phyloP scores from a whole-genome alignment of 2,113 vertebrate species.

The Gila orcuttii region DNA sequence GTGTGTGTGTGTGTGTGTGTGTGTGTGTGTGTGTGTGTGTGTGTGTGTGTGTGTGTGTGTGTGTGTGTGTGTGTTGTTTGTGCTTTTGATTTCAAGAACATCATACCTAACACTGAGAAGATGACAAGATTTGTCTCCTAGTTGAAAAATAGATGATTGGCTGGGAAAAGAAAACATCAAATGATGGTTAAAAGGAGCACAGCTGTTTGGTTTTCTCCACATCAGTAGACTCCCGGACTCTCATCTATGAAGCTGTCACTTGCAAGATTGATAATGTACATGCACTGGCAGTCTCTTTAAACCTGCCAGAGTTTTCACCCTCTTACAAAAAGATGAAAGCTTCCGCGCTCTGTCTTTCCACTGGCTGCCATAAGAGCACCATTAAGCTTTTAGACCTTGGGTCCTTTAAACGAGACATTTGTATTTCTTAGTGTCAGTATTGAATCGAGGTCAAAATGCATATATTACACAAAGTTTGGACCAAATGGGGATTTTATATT shows the following conservation, averaged over 20 bases:
- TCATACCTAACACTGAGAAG: slow-evolving; percentile 28
- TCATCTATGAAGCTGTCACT: slow-evolving; percentile 54
- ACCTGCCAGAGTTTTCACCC: slow-evolving; percentile 47
- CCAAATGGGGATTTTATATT: neutral
- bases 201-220: slow-evolving; percentile 38
- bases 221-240: slow-evolving; percentile 26
- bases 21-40: too few species aligned
- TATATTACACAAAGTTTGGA: neutral
- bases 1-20: neutral
- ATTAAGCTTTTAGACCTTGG: neutral
- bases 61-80: neutral
- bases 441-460: neutral
- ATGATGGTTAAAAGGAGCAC: slow-evolving; percentile 46
- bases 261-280: slow-evolving; percentile 52
- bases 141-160: slow-evolving; percentile 30
- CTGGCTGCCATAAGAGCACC: neutral
- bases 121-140: slow-evolving; percentile 3
- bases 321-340: slow-evolving; percentile 58
- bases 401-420: neutral
- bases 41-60: too few species aligned
- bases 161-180: slow-evolving; percentile 2
- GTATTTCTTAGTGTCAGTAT: neutral
- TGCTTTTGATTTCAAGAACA: slow-evolving; percentile 35
- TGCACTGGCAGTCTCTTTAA: slow-evolving; percentile 47
- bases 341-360: neutral